These are phyloP conservation scores for Tetraneura akinire DNA, from an alignment of 1,140 invertebrate species.

Conservation along the genomic window DNA sequence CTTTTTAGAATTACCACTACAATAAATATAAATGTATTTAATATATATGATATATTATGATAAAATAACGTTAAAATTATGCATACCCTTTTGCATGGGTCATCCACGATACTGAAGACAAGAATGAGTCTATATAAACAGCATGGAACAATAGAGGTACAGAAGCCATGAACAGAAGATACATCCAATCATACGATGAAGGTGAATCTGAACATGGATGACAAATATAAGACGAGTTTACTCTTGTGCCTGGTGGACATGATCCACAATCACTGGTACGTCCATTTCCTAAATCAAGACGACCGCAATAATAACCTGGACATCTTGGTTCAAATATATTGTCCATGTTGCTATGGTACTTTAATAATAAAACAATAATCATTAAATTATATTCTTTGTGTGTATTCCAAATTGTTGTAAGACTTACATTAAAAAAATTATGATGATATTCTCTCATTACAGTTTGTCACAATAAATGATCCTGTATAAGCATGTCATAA, in stretches of 20 bases:
- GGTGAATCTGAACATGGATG: constrained; percentile 74
- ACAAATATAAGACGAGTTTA: constrained; percentile 70
- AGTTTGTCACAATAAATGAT: too few species aligned
- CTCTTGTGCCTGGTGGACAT: constrained; percentile 78
- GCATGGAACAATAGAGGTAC: constrained; percentile 84
- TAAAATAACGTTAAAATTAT: too few species aligned
- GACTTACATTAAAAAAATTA: too few species aligned
- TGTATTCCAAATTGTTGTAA: too few species aligned
- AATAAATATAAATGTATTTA: too few species aligned
- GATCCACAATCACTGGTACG: constrained; percentile 79
- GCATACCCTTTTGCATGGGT: constrained; percentile 24
- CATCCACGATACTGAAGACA: constrained; percentile 17
- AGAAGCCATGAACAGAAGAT: constrained; percentile 89
- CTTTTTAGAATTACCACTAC: constrained; percentile 19
- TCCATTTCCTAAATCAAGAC: constrained; percentile 67
- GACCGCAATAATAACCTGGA: constrained; percentile 85
- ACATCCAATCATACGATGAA: constrained; percentile 89
- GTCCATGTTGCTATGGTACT: constrained; percentile 38
- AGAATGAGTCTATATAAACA: constrained; percentile 65
- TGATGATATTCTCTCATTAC: too few species aligned
- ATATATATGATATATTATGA: too few species aligned
- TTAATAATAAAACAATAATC: neutral
- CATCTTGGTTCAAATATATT: constrained; percentile 60
- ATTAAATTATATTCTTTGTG: neutral
- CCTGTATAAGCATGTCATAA: too few species aligned